phyloP scores from a whole-genome alignment of 1,140 invertebrate genomes.

The Drosophila aff. region DNA sequence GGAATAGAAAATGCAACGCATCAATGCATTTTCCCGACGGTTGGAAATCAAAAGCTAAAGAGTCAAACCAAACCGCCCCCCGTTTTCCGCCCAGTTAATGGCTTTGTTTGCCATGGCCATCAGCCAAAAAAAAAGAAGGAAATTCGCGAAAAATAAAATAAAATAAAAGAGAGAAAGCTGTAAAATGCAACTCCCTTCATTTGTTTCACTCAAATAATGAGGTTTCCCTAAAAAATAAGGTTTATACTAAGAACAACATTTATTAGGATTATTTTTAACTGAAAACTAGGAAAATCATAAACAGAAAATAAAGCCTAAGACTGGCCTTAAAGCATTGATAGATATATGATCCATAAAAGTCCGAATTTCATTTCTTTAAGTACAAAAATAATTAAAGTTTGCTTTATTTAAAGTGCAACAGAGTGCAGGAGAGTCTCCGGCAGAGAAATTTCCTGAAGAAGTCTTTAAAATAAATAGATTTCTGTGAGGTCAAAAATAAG shows the following conservation, averaged over 20 bases:
- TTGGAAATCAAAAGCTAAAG: slow-evolving; percentile 57
- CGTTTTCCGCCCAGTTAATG: slow-evolving; percentile 69
- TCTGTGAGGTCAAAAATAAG: not conserved
- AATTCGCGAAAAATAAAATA: not conserved
- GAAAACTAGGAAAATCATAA: too few relatives aligned
- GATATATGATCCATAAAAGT: too few relatives aligned
- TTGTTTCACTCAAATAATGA: slow-evolving; percentile 64
- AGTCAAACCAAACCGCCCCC: slow-evolving; percentile 31
- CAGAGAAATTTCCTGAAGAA: not conserved
- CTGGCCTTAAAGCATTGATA: too few relatives aligned
- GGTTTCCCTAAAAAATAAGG: slow-evolving; percentile 3
- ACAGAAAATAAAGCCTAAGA: not conserved
- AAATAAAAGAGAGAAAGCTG: slow-evolving; percentile 16
- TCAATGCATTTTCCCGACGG: slow-evolving; percentile 65
- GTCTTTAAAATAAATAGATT: too few relatives aligned
- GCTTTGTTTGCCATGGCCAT: slow-evolving; percentile 77
- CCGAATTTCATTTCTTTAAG: too few relatives aligned
- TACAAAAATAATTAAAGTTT: too few relatives aligned
- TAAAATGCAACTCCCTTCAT: slow-evolving; percentile 40
- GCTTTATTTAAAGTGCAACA: too few relatives aligned
- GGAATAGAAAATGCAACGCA: slow-evolving; percentile 74
- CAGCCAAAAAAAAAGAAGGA: slow-evolving; percentile 48
- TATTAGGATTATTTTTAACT: not conserved
- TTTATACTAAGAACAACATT: not conserved
- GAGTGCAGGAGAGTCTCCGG: too few relatives aligned